Evolutionary conservation across 2,113 vertebrate species (phyloP).

Genomic region (Pluvialis apricaria): DNA sequence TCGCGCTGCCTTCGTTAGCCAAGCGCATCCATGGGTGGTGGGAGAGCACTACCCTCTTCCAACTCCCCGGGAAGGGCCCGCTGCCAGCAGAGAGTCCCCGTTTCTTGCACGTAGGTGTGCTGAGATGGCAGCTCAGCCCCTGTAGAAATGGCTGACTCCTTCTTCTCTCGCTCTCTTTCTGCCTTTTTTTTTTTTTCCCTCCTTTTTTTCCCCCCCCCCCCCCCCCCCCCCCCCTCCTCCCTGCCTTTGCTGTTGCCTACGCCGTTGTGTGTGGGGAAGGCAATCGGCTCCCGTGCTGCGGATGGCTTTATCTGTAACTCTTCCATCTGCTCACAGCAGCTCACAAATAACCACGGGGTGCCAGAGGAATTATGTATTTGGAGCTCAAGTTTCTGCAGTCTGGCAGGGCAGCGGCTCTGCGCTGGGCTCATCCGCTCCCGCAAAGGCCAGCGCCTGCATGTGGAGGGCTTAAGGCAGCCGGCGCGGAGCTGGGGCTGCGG

Average conservation of each 20-base stretch:
- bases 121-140: constrained; percentile 47
- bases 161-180: background rate
- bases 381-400: constrained; percentile 53
- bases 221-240: background rate
- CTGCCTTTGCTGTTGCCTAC: constrained; percentile 48
- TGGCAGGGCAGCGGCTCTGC: constrained; percentile 48
- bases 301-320: constrained; percentile 64
- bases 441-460: constrained; percentile 22
- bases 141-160: constrained; percentile 58
- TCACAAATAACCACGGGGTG: constrained; percentile 61
- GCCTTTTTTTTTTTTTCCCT: background rate
- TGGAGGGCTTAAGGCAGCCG: too few species aligned
- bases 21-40: background rate
- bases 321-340: constrained; percentile 61
- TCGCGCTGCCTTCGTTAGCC: background rate
- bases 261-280: constrained; percentile 55
- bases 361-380: constrained; percentile 65
- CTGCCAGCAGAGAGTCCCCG: background rate
- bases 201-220: background rate
- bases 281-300: constrained; percentile 52
- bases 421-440: constrained; percentile 14
- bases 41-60: background rate
- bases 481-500: background rate
- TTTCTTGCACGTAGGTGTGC: constrained; percentile 14
- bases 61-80: background rate